These are phyloP conservation scores for Eubasilissa regina DNA, from an alignment of 1,140 invertebrate genomes.

Conservation along the genomic window DNA sequence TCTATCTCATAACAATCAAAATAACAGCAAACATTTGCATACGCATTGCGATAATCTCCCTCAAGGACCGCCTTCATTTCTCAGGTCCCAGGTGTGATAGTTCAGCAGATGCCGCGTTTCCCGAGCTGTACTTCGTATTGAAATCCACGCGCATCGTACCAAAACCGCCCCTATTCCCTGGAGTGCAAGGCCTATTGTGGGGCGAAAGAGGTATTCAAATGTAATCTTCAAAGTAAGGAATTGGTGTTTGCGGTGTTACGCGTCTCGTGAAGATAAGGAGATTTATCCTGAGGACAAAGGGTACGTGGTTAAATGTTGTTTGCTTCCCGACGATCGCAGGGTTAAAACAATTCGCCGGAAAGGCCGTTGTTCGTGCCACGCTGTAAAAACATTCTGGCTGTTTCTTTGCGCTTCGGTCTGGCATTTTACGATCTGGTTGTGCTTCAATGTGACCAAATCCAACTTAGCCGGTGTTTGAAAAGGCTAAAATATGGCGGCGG, in stretches of 20 bases:
- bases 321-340: slow-evolving; percentile 23
- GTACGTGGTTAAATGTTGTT: slow-evolving; percentile 31
- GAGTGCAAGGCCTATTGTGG: slow-evolving; percentile 1
- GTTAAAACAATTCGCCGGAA: slow-evolving; percentile 26
- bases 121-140: slow-evolving; percentile 13
- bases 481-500: slow-evolving; percentile 20
- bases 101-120: slow-evolving; percentile 48
- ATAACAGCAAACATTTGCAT: no score
- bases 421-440: slow-evolving; percentile 6
- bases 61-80: no score
- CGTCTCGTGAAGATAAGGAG: slow-evolving; percentile 50
- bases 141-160: neutral
- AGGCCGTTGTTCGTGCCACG: neutral
- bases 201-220: neutral
- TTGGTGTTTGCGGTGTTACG: slow-evolving; percentile 49
- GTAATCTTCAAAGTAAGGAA: slow-evolving; percentile 41
- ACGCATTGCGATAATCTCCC: no score
- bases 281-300: slow-evolving; percentile 48
- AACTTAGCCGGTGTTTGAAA: slow-evolving; percentile 9
- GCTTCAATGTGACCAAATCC: slow-evolving; percentile 19
- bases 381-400: slow-evolving; percentile 22
- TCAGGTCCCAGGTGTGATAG: slow-evolving; percentile 28
- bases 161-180: slow-evolving; percentile 4
- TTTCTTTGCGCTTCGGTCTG: neutral
- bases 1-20: no score